These are phyloP conservation scores for Heliconius charithonia DNA, from an alignment of 2,888 invertebrate species.

Conservation along the genomic window DNA sequence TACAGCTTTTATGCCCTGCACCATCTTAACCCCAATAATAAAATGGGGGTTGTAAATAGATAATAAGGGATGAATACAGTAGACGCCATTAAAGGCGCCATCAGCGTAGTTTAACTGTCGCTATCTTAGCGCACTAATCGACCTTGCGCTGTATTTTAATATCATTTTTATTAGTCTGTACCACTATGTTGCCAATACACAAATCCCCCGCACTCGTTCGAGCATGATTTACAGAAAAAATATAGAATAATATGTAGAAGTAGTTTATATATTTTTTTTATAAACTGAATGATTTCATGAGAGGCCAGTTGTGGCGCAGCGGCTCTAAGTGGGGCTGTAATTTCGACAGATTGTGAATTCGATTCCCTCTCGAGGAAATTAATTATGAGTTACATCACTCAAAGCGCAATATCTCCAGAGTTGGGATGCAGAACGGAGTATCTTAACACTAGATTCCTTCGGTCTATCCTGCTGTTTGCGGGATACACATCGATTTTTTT, in stretches of 20 bases:
- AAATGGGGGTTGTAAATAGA: constrained; percentile 83
- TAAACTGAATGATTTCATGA: background rate
- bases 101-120: constrained; percentile 68
- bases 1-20: constrained; percentile 69
- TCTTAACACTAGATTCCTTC: too few relatives aligned
- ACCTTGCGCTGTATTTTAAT: constrained; percentile 67
- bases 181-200: constrained; percentile 47
- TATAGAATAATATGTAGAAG: background rate
- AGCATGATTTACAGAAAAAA: constrained; percentile 11
- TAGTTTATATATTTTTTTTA: background rate
- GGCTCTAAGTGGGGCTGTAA: too few relatives aligned
- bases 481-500: too few relatives aligned
- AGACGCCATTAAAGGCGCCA: constrained; percentile 79
- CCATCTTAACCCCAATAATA: constrained; percentile 83
- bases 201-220: constrained; percentile 20
- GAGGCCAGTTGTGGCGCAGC: too few relatives aligned
- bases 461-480: too few relatives aligned
- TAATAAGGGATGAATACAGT: constrained; percentile 78
- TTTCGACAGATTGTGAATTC: too few relatives aligned
- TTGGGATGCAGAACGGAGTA: too few relatives aligned
- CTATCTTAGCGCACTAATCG: constrained; percentile 72
- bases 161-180: constrained; percentile 60
- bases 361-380: too few relatives aligned
- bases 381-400: too few relatives aligned
- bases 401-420: too few relatives aligned